phyloP scores from a whole-genome alignment of 2,888 invertebrate species.

The Acholoe squamosa region DNA sequence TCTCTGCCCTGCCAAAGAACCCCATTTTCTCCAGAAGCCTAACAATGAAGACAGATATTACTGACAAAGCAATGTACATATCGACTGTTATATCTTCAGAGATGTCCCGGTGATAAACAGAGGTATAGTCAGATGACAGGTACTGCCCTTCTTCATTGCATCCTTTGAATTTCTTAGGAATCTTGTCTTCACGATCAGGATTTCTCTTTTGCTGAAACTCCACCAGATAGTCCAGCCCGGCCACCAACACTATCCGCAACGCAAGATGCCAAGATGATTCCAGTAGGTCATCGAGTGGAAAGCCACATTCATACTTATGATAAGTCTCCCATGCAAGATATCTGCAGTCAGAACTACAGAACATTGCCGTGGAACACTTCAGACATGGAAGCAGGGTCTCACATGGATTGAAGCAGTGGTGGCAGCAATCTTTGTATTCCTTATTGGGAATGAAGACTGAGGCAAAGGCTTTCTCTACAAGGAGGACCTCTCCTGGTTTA shows the following conservation, averaged over 20 bases:
- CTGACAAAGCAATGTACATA: slow-evolving; percentile 88
- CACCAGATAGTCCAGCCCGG: slow-evolving; percentile 4
- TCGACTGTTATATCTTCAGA: slow-evolving; percentile 88
- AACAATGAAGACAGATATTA: slow-evolving; percentile 82
- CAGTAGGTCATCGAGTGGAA: slow-evolving; percentile 63
- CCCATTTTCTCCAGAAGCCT: slow-evolving; percentile 74
- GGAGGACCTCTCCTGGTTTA: slow-evolving; percentile 88
- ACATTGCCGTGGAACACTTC: slow-evolving; percentile 66
- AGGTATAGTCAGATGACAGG: slow-evolving; percentile 83
- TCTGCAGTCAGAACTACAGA: slow-evolving; percentile 68
- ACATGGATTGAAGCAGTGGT: slow-evolving; percentile 85
- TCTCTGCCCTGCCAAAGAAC: slow-evolving; percentile 71
- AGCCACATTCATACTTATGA: slow-evolving; percentile 68
- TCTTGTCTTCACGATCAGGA: background rate
- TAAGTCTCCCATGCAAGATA: slow-evolving; percentile 61
- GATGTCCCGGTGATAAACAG: slow-evolving; percentile 89
- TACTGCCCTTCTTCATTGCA: slow-evolving; percentile 75
- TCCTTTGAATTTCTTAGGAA: slow-evolving; percentile 22
- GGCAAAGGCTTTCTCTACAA: slow-evolving; percentile 91
- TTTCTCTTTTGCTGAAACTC: background rate
- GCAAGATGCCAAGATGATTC: slow-evolving; percentile 70
- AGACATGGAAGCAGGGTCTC: slow-evolving; percentile 64
- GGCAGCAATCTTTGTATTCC: slow-evolving; percentile 87
- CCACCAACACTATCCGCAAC: slow-evolving; percentile 65
- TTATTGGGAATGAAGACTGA: slow-evolving; percentile 87